phyloP scores from a whole-genome alignment of 2,797 vertebrate species.

The Pantherophis alleghaniensis region DNA sequence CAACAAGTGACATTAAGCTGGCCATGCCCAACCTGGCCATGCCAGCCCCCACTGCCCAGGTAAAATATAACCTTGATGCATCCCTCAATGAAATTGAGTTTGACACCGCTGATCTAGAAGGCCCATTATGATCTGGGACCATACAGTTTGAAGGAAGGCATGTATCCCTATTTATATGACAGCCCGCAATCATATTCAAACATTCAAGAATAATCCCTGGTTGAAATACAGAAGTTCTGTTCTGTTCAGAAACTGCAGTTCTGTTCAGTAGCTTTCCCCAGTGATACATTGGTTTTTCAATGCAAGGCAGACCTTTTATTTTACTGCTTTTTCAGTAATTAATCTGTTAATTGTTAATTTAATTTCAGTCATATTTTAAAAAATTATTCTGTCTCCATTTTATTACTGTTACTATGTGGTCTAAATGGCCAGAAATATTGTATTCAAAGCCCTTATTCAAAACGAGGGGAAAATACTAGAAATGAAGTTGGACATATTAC shows the following conservation, averaged over 20 bases:
- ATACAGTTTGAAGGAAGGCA: not conserved
- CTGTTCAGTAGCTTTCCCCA: not conserved
- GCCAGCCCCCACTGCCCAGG: too few relatives aligned
- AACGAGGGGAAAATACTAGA: not conserved
- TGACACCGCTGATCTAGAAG: not conserved
- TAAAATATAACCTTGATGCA: too few relatives aligned
- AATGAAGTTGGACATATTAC: not conserved
- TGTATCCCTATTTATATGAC: not conserved
- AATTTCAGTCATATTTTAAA: not conserved
- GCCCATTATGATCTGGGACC: not conserved
- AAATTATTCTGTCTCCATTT: not conserved
- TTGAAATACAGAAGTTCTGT: not conserved
- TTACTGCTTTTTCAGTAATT: not conserved
- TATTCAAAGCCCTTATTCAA: not conserved
- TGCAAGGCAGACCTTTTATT: not conserved
- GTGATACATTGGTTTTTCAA: not conserved
- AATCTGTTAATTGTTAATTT: not conserved
- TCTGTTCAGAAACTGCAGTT: not conserved
- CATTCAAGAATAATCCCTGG: not conserved
- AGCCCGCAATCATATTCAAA: not conserved
- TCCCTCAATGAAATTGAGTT: too few relatives aligned
- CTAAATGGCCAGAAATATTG: not conserved
- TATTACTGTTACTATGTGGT: not conserved
- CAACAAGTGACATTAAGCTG: too few relatives aligned
- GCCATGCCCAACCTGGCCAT: too few relatives aligned